Evolutionary conservation across 2,888 invertebrate species (phyloP), one percentile per base, ranked within the genome.

Genomic region (Scaptomyza flava): DNA sequence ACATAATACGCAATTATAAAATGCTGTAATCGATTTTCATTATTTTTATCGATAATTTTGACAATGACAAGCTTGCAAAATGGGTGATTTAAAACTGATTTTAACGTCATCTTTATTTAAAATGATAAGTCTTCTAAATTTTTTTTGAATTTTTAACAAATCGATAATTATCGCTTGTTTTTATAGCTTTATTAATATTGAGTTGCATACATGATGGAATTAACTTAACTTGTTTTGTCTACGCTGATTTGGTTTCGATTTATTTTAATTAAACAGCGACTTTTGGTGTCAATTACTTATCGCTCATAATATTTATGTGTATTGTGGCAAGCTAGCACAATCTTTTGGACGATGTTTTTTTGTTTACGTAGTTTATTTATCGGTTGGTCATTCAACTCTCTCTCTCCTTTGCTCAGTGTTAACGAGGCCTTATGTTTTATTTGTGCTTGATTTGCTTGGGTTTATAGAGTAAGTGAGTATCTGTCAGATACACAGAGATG

Each of bases 281-380:
- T 34, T 59, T 53, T 36, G 56, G 62, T 82, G 77, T 76, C 83
- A 79, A 79, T 71, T 75, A 54, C 77, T 61, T 79, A 79, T 79
- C 72, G 82, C 72, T 82, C 72, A 68, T 72, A 79, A 76, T 66
- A 71, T 68, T 67, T 52, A 33, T 12, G 34, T 23, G 48, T 1
- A 6, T 20, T 42, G 20, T 12, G 48, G 20, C 46, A 11, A 14
- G 14, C 4, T 12, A 8, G 20, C 23, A 34, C 38, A 51, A 54
- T 67, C 46, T 38, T 38, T 45, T 23, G 6, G 46, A 14, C 33
- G 17, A 1, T n/a, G n/a, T 17, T 17, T 17, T 17, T 17, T 1
- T 17, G 17, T 52, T 43, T n/a, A 36, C n/a, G n/a, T 36, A 36
- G 11, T 36, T 6, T 11, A 14, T 14, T 17, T 38, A 14, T 38